These are phyloP conservation scores for Petrocephalus sullivani DNA, from an alignment of 2,797 vertebrate species.

Conservation along the genomic window DNA sequence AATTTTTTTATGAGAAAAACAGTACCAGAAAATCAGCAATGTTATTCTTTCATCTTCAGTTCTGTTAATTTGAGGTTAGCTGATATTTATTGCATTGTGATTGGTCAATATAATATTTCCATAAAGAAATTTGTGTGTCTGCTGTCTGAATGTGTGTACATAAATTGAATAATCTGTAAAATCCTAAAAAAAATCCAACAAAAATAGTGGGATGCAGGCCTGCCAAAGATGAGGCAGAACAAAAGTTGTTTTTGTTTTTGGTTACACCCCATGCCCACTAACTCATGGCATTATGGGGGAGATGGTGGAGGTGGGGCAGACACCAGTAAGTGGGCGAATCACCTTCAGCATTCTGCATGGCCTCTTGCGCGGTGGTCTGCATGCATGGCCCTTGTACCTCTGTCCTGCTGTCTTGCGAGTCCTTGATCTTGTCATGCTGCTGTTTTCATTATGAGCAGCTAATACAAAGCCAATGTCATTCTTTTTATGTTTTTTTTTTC, in stretches of 20 bases:
- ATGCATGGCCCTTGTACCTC: background rate
- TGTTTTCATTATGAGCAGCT: constrained; percentile 13
- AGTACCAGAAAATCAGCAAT: no score
- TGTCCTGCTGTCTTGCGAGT: background rate
- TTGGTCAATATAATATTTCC: no score
- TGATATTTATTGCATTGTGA: no score
- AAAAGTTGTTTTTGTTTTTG: background rate
- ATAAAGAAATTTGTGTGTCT: no score
- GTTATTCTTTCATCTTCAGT: no score
- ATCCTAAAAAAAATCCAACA: background rate
- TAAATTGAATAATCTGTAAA: no score
- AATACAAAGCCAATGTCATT: constrained; percentile 15
- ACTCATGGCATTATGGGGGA: background rate
- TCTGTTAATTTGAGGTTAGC: no score
- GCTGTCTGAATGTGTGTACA: no score
- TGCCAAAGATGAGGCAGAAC: background rate
- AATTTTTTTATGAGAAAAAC: no score
- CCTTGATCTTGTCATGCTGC: background rate
- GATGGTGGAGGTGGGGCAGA: background rate
- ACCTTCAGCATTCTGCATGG: background rate
- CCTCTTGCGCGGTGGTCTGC: background rate
- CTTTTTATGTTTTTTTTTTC: background rate
- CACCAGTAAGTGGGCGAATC: background rate
- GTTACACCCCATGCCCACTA: background rate
- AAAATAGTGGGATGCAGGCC: background rate